Conservation (phyloP, 2,888 invertebrate genomes). For the Adela reaumurella region DNA sequence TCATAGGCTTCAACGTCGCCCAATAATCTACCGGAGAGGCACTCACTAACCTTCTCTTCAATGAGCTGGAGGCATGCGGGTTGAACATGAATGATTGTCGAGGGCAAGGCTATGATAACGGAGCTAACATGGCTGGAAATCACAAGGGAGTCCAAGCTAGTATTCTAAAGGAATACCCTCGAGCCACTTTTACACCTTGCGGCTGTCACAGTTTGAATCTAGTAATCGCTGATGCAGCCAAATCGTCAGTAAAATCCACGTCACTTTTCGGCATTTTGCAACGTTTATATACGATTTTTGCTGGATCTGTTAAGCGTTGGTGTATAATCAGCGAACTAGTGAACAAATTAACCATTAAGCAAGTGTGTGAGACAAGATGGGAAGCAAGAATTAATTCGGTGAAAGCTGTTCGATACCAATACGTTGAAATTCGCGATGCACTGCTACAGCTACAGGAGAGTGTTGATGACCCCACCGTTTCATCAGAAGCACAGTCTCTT, state of each 20-base stretch:
- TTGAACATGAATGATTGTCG: slow-evolving; percentile 10
- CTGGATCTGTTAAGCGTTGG: slow-evolving; percentile 8
- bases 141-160: slow-evolving; percentile 11
- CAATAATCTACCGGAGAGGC: slow-evolving; percentile 9
- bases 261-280: slow-evolving; percentile 11
- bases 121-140: slow-evolving; percentile 11
- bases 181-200: slow-evolving; percentile 9
- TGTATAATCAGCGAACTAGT: slow-evolving; percentile 8
- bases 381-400: slow-evolving; percentile 9
- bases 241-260: slow-evolving; percentile 10
- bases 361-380: slow-evolving; percentile 13
- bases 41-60: slow-evolving; percentile 6
- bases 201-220: slow-evolving; percentile 3
- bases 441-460: not conserved
- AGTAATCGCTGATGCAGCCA: slow-evolving; percentile 10
- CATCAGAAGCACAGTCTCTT: slow-evolving; percentile 1
- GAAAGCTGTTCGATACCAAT: slow-evolving; percentile 9
- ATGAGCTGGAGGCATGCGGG: slow-evolving; percentile 4
- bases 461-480: not conserved
- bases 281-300: slow-evolving; percentile 9
- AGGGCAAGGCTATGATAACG: slow-evolving; percentile 12
- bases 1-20: not conserved
- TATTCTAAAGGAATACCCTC: slow-evolving; percentile 7
- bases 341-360: slow-evolving; percentile 8
- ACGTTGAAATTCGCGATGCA: not conserved